Conservation (phyloP, 2,888 invertebrate species). For the Melieria omissa region DNA sequence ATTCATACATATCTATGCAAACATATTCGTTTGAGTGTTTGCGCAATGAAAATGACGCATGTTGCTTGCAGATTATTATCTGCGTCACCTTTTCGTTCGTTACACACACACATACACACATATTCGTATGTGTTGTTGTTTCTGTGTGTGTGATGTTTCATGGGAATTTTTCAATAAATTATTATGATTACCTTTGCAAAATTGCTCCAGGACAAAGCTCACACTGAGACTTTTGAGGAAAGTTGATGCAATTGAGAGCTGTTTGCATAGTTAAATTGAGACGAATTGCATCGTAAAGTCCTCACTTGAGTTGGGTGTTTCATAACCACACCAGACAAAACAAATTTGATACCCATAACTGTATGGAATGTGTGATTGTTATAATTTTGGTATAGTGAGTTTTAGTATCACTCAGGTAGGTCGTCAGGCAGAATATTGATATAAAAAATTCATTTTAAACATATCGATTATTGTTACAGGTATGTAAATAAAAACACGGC, state of each 20-base stretch:
- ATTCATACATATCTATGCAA: no score
- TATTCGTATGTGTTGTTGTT: conserved; percentile 3
- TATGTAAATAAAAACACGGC: no score
- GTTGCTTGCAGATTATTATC: background rate
- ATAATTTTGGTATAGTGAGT: no score
- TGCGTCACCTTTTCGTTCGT: conserved; percentile 2
- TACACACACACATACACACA: conserved; percentile 22
- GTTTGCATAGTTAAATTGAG: conserved; percentile 51
- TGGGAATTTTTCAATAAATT: conserved; percentile 58
- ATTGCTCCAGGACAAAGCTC: conserved; percentile 39
- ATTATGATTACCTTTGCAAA: conserved; percentile 57
- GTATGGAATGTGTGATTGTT: no score
- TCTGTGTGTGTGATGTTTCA: conserved; percentile 21
- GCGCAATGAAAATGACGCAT: background rate
- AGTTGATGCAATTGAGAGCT: conserved; percentile 42
- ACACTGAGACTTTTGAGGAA: conserved; percentile 26
- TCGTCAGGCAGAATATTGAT: no score
- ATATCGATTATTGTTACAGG: no score
- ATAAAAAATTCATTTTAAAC: no score
- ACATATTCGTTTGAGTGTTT: background rate
- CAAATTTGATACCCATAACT: no score
- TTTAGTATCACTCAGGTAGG: no score
- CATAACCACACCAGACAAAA: no score
- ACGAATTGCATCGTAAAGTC: conserved; percentile 45
- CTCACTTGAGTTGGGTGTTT: no score